Percentiles rank a stretch among this genome's conserved stretches.
These are phyloP conservation scores for Platycheirus albimanus DNA, from an alignment of 2,888 invertebrate genomes.

Conservation along the genomic window DNA sequence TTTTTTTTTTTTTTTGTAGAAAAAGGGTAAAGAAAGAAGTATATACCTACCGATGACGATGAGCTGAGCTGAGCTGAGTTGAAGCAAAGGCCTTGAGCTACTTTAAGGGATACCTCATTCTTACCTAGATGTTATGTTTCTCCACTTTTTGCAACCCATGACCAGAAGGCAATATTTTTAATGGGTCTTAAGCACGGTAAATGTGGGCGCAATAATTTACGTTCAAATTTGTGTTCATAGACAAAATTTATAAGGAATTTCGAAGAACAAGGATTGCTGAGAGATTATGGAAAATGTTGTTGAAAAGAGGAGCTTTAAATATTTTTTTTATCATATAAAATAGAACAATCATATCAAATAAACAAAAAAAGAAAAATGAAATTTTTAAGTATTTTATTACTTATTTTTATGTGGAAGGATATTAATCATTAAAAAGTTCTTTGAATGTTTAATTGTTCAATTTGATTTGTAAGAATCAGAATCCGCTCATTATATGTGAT, in stretches of 20 bases:
- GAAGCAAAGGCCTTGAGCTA: constrained; percentile 66
- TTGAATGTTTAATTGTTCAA: too few relatives aligned
- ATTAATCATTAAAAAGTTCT: too few relatives aligned
- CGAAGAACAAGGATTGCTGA: constrained; percentile 3
- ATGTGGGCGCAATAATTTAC: constrained; percentile 58
- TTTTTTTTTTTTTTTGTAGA: neutral
- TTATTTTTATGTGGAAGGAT: too few relatives aligned
- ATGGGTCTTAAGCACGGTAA: constrained; percentile 68
- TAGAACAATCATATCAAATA: too few relatives aligned
- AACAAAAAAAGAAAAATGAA: too few relatives aligned
- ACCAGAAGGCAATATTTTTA: constrained; percentile 71
- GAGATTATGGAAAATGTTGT: neutral
- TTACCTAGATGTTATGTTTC: neutral
- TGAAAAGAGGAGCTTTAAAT: neutral
- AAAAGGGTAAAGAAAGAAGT: constrained; percentile 41
- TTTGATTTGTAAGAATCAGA: too few relatives aligned
- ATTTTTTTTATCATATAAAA: neutral
- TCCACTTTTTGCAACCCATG: constrained; percentile 45
- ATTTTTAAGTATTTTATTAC: too few relatives aligned
- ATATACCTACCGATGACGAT: constrained; percentile 50
- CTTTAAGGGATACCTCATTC: constrained; percentile 48
- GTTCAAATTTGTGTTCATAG: constrained; percentile 51
- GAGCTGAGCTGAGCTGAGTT: too few relatives aligned
- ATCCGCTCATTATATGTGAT: too few relatives aligned
- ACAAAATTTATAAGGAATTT: constrained; percentile 21